phyloP scores from a whole-genome alignment of 2,797 vertebrate species.

The Enteromius argenteus region DNA sequence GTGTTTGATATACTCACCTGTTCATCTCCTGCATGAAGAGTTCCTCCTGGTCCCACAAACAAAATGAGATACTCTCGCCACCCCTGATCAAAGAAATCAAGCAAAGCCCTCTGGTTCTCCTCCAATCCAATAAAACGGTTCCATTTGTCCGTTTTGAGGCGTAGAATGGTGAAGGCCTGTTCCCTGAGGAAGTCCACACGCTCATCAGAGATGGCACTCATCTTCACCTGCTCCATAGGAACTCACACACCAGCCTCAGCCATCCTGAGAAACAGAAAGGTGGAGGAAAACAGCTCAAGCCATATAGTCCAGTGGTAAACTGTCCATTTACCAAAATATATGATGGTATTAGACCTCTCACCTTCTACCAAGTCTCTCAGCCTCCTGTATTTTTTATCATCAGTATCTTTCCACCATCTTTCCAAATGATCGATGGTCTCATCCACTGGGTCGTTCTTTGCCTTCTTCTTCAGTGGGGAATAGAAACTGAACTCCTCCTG shows the following conservation, averaged over 20 bases:
- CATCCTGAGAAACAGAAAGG: constrained; percentile 62
- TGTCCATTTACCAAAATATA: background rate
- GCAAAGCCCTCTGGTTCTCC: constrained; percentile 82
- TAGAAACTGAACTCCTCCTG: constrained; percentile 51
- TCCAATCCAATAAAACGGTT: constrained; percentile 83
- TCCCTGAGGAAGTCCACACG: constrained; percentile 83
- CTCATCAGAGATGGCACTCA: constrained; percentile 77
- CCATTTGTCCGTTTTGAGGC: constrained; percentile 85
- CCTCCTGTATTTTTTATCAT: constrained; percentile 3
- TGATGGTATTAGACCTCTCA: background rate
- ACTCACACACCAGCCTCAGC: constrained; percentile 73
- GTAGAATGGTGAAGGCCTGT: constrained; percentile 79
- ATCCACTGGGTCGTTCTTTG: background rate
- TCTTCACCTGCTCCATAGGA: constrained; percentile 75
- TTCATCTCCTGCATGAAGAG: constrained; percentile 76
- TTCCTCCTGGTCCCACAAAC: constrained; percentile 81
- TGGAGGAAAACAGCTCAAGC: background rate
- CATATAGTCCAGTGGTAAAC: background rate
- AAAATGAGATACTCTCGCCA: constrained; percentile 75
- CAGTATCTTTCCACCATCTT: background rate
- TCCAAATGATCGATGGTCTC: background rate
- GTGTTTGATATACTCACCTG: constrained; percentile 73
- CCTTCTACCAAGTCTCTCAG: background rate
- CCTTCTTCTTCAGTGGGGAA: background rate
- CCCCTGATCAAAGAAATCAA: constrained; percentile 81